These are phyloP conservation scores for Morbakka virulenta DNA, from an alignment of 30 jellyfish, hydroid and myxozoan species.

Conservation along the genomic window DNA sequence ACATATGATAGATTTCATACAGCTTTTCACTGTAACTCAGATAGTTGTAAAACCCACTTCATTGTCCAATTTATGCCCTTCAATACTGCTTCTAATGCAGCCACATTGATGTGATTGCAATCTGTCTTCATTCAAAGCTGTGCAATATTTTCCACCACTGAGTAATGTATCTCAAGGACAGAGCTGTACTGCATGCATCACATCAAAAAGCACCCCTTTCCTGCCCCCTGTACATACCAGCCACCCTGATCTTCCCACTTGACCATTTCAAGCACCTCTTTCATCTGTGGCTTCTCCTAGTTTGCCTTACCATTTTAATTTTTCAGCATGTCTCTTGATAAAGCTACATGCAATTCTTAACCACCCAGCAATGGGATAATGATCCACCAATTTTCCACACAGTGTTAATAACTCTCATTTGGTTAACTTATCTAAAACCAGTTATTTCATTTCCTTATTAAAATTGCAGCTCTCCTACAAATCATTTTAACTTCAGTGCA, in stretches of 20 bases:
- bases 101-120: too few relatives aligned
- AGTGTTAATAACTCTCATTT: conserved; percentile 7
- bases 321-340: conserved; percentile 20
- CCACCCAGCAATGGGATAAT: too few relatives aligned
- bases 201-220: conserved; percentile 7
- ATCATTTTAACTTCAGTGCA: conserved; percentile 5
- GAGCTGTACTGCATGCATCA: conserved; percentile 37
- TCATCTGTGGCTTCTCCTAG: neutral
- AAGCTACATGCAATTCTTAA: too few relatives aligned
- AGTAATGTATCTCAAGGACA: too few relatives aligned
- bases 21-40: too few relatives aligned
- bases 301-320: neutral
- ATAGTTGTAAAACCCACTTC: conserved; percentile 11
- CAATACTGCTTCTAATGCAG: too few relatives aligned
- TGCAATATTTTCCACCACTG: too few relatives aligned
- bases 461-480: neutral
- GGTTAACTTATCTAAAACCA: conserved; percentile 3
- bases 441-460: neutral
- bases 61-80: conserved; percentile 25
- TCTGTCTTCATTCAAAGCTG: too few relatives aligned
- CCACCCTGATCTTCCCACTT: conserved; percentile 24
- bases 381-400: conserved; percentile 18
- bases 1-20: too few relatives aligned
- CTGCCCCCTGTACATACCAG: too few relatives aligned
- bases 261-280: conserved; percentile 1